Percentiles rank a stretch among this genome's conserved stretches.
These are phyloP conservation scores for Engystomops pustulosus DNA, from an alignment of 2,113 vertebrate species.

Conservation along the genomic window DNA sequence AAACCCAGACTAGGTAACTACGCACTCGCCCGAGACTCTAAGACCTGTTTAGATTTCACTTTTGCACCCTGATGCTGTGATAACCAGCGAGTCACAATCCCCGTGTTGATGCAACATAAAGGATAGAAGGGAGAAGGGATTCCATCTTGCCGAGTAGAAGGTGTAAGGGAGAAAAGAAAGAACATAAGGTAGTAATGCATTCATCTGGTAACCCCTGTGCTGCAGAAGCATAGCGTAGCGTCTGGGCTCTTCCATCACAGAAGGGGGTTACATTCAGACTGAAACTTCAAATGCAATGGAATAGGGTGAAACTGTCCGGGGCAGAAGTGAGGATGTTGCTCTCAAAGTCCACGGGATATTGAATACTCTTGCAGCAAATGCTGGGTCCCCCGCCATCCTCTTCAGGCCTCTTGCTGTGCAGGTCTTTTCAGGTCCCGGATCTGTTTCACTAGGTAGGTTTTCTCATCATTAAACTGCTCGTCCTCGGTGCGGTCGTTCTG, in stretches of 20 bases:
- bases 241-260: slow-evolving; percentile 77
- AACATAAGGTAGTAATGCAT: slow-evolving; percentile 39
- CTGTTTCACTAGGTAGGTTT: slow-evolving; percentile 99
- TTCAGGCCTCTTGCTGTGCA: slow-evolving; percentile 90
- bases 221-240: slow-evolving; percentile 24
- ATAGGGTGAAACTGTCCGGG: slow-evolving; percentile 79
- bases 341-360: slow-evolving; percentile 69
- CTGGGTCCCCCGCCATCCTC: slow-evolving; percentile 71
- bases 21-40: slow-evolving; percentile 70
- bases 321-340: slow-evolving; percentile 69
- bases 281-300: slow-evolving; percentile 69
- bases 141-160: slow-evolving; percentile 77
- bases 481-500: slow-evolving; percentile 96
- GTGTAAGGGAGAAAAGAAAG: slow-evolving; percentile 79
- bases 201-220: slow-evolving; percentile 26
- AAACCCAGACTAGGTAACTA: slow-evolving; percentile 69
- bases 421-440: slow-evolving; percentile 98
- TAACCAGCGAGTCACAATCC: slow-evolving; percentile 75
- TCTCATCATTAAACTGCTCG: slow-evolving; percentile 97
- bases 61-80: slow-evolving; percentile 67
- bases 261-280: slow-evolving; percentile 82
- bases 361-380: slow-evolving; percentile 82
- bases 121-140: slow-evolving; percentile 68
- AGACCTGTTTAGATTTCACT: slow-evolving; percentile 59
- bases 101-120: slow-evolving; percentile 79